Base-by-base conservation (phyloP, 1,140 invertebrate species). In the Brachionus angularis region DNA sequence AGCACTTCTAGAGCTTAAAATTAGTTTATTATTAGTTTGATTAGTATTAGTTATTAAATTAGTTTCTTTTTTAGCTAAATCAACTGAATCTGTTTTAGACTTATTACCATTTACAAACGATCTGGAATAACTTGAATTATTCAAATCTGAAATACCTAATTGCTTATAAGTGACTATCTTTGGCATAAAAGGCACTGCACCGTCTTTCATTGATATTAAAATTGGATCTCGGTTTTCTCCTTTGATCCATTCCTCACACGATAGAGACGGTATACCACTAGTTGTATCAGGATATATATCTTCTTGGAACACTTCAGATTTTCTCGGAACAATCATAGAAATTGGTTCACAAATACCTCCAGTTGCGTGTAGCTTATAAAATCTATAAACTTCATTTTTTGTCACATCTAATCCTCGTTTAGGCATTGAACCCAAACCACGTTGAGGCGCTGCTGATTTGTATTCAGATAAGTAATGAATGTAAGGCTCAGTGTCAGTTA, bases 251-350 rank as follows among this genome's bases (percentile, higher is more conserved):
- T 72, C 71, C n/a, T 72, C 53, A 23, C 46, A 33, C 0, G 71
- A 49, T 31, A 95, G 79, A 4, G 90, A 88, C 0, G 92, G 89
- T 70, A 87, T 87, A 1, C 88, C 87, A 67, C 90, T 89, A 5
- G 87, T 85, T 3, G 93, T 96, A 75, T 95, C 91, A 0, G 93
- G 93, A 81, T 91, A 97, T 31, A 97, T 82, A 81, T 97, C 93
- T 76, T 90, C 89, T 85, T 90, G 88, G 77, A 89, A 89, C 62
- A 85, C 84, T 74, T 88, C 87, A 58, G 87, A 87, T 86, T 88
- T 62, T 12, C 73, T 34, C n/a, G 73, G 73, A 31, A 73, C 91
- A 73, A 94, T 92, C 91, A 96, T 94, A 4, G 91, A 89, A 73
- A 96, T 88, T 18, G 91, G 91, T 79, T 96, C 91, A 79, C 90